These are phyloP conservation scores for Plebejus argus DNA, from an alignment of 2,888 invertebrate species.

Conservation along the genomic window DNA sequence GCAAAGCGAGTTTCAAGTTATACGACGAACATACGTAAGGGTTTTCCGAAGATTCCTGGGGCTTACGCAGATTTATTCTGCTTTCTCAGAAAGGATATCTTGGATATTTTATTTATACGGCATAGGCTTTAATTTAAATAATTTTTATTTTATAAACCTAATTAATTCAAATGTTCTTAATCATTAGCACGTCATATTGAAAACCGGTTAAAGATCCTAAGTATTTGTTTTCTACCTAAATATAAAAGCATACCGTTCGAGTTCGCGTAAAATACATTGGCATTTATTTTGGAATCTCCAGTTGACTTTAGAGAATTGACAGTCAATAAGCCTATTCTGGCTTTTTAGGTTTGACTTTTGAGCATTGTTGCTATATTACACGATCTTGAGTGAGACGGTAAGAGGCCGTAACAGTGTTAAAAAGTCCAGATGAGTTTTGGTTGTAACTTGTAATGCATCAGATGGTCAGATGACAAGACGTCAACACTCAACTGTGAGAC, in stretches of 20 bases:
- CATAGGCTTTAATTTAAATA: neutral
- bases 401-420: too few species aligned
- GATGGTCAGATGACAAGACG: too few species aligned
- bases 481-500: too few species aligned
- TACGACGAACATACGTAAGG: neutral
- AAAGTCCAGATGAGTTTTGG: too few species aligned
- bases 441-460: too few species aligned
- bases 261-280: neutral
- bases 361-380: too few species aligned
- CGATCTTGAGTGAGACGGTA: too few species aligned
- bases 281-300: neutral
- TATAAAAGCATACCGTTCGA: neutral
- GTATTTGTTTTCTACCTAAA: neutral
- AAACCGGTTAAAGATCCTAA: neutral
- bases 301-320: too few species aligned
- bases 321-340: too few species aligned
- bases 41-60: neutral
- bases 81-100: neutral
- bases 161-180: neutral
- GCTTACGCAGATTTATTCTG: neutral
- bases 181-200: neutral
- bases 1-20: constrained; percentile 1
- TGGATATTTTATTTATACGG: neutral
- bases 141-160: neutral
- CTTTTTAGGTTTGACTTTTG: too few species aligned